phyloP scores from a whole-genome alignment of 2,797 vertebrate genomes.

The Periparus ater region DNA sequence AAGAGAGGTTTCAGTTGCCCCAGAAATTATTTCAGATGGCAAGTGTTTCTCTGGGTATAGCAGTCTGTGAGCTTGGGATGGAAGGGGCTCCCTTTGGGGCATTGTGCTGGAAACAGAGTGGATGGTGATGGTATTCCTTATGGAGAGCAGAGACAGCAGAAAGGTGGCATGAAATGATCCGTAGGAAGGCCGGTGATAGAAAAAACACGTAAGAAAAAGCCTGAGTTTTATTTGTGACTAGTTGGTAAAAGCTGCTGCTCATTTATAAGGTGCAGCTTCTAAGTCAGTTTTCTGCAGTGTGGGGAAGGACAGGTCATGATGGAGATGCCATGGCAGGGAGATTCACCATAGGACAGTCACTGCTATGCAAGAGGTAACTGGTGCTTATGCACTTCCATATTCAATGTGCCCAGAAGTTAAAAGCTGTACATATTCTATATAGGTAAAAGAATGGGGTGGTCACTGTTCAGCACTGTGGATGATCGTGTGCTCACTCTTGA shows the following conservation, averaged over 20 bases:
- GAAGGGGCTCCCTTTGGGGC: neutral
- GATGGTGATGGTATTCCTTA: neutral
- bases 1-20: neutral
- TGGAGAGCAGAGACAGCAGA: neutral
- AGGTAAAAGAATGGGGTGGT: neutral
- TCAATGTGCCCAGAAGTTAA: neutral
- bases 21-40: neutral
- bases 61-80: neutral
- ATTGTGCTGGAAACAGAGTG: neutral
- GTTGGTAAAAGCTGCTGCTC: neutral
- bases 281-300: neutral
- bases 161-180: neutral
- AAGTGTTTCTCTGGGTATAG: neutral
- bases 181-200: neutral
- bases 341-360: neutral
- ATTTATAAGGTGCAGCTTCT: neutral
- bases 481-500: rapidly evolving
- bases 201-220: neutral
- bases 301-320: neutral
- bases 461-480: neutral
- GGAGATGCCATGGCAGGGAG: neutral
- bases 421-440: neutral
- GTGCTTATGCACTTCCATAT: neutral
- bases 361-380: neutral
- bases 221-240: neutral